Evolutionary conservation across 2,797 vertebrate genomes (phyloP), one percentile per base, ranked within the genome.

Genomic region (Muscicapa comitata): DNA sequence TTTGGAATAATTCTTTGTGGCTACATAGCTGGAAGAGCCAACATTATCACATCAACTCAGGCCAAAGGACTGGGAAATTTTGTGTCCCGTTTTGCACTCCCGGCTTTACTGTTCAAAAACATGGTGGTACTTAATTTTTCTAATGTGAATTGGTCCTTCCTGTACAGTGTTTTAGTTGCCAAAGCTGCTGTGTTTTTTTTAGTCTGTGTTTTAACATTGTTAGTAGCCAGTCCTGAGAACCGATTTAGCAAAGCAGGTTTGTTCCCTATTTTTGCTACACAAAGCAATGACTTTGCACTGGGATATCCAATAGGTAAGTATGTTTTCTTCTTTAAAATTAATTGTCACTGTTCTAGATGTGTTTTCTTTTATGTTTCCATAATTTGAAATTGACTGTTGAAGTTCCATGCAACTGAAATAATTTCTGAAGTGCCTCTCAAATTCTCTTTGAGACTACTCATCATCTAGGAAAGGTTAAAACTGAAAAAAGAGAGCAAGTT

Each of bases 231-330:
- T 96, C 99, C 99, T 20, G 98, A 99, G 37, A 98, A 97, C 48
- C 98, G 99, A 71, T 99, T 98, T 91, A 98, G 99, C 90, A 99
- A 99, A 96, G 99, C 99, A 17, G 99, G 99, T 55, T 98, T 99
- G 45, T 99, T 98, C 95, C 98, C 99, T 63, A 99, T 99, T 97
- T 99, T 99, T 98, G 99, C 99, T 91, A 99, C 99, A 74, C 99
- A 99, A 93, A 99, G 99, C 98, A 99, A 99, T 96, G 99, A 99
- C 97, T 99, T 99, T 98, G 99, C 99, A 63, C 90, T 99, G 97
- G 99, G 99, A 75, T 99, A 99, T 97, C 99, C 99, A 78, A 99
- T 99, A 96, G 99, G 99, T 99, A 97, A 98, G 98, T 94, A 62
- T 50, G 50, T 86, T 91, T 95, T 94, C 55, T 86, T 95, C 53